Base-by-base conservation (phyloP, 2,888 invertebrate genomes). In the Globia sparganii region DNA sequence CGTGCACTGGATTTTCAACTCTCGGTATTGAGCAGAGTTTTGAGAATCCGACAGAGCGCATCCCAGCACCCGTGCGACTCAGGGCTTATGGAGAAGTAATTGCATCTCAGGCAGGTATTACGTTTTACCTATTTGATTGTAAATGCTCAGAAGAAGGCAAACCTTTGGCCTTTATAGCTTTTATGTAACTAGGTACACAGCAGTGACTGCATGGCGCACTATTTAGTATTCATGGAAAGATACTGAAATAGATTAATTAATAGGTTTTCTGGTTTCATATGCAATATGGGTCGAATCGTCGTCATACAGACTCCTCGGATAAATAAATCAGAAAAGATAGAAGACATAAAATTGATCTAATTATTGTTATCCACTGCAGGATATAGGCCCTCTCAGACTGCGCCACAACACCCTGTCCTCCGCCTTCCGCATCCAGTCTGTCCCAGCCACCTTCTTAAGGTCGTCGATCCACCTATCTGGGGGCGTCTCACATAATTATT, bases 171-270 rank as follows among this genome's bases (percentile, higher is more conserved):
- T 58, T 56, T 34, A 58, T 21, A 15, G 25, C 15, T 2, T 59
- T 46, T 46, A 69, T 31, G 25, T 58, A 46, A 56, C 11, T 18
- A 56, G 3, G 2, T 21, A 18, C 18, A 21, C 15, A 56, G 5
- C 28, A 18, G 31, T 58, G 62, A 31, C 28, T 11, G n/a, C 25
- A 25, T 53, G 25, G 37, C 34, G 15, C 5, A 28, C 18, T n/a
- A 37, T 31, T 40, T 28, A 53, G 25, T n/a, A 53, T 31, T 43
- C 15, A 53, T 58, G 40, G 31, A 65, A 40, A 76, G 65, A 18
- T 59, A 25, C 65, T 78, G 34, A 53, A 70, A 77, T 70, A 64
- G n/a, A 58, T 59, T 49, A 46, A 69, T 65, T 40, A 65, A 37
- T 70, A 70, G 34, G 1, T 64, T 72, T 58, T 75, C 37, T 21